These are phyloP conservation scores for Pelosia muscerda DNA, from an alignment of 2,888 invertebrate species.

Conservation along the genomic window DNA sequence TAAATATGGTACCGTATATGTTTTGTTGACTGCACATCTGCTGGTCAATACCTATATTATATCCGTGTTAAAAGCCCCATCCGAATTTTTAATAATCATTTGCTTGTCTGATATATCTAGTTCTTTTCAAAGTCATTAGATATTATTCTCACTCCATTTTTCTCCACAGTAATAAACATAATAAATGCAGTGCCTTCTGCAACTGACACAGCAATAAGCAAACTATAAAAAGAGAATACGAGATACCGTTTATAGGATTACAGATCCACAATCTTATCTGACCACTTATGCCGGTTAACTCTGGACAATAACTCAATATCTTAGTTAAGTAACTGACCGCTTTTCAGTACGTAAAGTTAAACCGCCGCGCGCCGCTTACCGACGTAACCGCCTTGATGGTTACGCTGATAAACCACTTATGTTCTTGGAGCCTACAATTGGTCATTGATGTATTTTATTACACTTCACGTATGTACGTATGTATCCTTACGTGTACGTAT, in stretches of 20 bases:
- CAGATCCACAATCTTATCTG: neutral
- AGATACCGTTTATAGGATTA: neutral
- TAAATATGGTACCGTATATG: too few relatives aligned
- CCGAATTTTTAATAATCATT: too few relatives aligned
- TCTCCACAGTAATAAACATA: too few relatives aligned
- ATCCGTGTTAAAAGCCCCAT: too few relatives aligned
- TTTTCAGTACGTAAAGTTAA: neutral
- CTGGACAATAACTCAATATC: neutral
- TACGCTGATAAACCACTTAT: neutral
- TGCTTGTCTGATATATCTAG: too few relatives aligned
- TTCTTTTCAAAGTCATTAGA: too few relatives aligned
- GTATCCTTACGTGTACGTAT: too few relatives aligned
- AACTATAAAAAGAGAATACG: neutral
- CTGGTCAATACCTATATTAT: too few relatives aligned
- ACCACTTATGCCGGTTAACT: neutral
- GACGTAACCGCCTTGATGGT: neutral
- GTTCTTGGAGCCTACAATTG: neutral
- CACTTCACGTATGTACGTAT: too few relatives aligned
- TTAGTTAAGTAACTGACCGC: neutral
- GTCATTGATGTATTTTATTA: neutral
- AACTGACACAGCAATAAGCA: neutral
- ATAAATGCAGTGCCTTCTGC: neutral
- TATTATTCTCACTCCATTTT: too few relatives aligned
- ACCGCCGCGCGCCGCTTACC: neutral
- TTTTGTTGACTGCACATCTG: too few relatives aligned